Evolutionary conservation across 2,113 vertebrate species (phyloP), one percentile per base, ranked within the genome.

Genomic region (Pristiophorus japonicus): DNA sequence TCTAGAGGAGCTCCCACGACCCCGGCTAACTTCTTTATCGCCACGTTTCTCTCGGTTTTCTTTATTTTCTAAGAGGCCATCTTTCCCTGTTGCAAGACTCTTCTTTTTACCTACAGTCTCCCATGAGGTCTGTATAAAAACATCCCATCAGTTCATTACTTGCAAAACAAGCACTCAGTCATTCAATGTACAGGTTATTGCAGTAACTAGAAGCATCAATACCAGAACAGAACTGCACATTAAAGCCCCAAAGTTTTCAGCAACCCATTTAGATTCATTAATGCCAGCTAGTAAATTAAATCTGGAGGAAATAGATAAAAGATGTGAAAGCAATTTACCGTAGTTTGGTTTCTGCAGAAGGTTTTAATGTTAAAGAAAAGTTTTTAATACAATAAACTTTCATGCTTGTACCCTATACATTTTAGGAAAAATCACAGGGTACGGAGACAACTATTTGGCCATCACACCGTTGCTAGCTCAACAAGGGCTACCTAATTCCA

Each of bases 81-180:
- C 99, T 96, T 99, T 99, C 88, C 98, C 99, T 30, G 66, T 94
- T 70, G 66, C 93, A 96, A 99, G 97, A 96, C 96, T 98, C 96
- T 98, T 98, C 97, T 99, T 99, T 97, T 98, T 99, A 55, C 98
- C 99, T 96, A 99, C 99, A 30, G 99, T 99, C 97, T 99, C 99
- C 99, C 99, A 99, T 22, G 98, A 99, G 96, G 98, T 99, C 99
- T 99, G 65, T 27, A 67, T 70, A 67, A 94, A 63, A 47, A 94
- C 66, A 94, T 24, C 45, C 47, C 8, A 94, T 70, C 22, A 45
- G 27, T 47, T 51, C 20, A 24, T 93, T 65, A 93, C 4, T 66
- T 42, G 62, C 18, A 22, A 66, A 66, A 63, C 34, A 93, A 66
- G 20, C 30, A 59, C 2, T 38, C 18, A 27, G 55, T 38, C 1